Evolutionary conservation across 2,797 vertebrate species (phyloP).

Genomic region (Ateles fusciceps): DNA sequence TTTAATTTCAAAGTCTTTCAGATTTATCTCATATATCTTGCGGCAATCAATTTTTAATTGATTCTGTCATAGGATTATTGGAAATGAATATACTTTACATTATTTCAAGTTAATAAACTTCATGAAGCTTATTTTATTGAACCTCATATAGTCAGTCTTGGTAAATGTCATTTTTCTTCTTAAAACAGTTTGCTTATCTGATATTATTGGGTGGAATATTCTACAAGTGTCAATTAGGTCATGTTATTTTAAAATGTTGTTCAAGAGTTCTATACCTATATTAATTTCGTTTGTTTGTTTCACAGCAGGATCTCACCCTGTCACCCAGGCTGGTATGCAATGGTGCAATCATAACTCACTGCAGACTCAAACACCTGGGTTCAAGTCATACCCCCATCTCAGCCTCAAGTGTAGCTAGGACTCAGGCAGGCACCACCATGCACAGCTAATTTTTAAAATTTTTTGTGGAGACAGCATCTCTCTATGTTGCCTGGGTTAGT

Average conservation of each 20-base stretch:
- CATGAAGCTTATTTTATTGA: neutral
- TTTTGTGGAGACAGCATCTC: neutral
- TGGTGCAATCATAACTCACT: neutral
- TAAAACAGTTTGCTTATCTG: neutral
- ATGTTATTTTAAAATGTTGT: neutral
- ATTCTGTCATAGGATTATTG: neutral
- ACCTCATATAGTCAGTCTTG: neutral
- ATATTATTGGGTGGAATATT: neutral
- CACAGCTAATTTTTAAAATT: fast-evolving
- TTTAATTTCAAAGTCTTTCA: neutral
- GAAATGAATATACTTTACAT: neutral
- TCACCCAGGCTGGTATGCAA: neutral
- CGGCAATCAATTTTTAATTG: neutral
- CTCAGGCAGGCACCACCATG: no score
- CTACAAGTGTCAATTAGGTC: neutral
- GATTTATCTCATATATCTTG: neutral
- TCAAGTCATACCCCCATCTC: no score
- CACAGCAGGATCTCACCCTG: neutral
- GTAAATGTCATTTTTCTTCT: neutral
- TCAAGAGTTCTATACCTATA: neutral
- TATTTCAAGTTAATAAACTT: neutral
- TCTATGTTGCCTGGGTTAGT: neutral
- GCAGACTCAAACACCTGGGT: neutral
- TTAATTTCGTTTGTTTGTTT: neutral
- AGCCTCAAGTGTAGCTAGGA: neutral